Conservation (phyloP, 2,797 vertebrate species). For the Mastacembelus armatus region DNA sequence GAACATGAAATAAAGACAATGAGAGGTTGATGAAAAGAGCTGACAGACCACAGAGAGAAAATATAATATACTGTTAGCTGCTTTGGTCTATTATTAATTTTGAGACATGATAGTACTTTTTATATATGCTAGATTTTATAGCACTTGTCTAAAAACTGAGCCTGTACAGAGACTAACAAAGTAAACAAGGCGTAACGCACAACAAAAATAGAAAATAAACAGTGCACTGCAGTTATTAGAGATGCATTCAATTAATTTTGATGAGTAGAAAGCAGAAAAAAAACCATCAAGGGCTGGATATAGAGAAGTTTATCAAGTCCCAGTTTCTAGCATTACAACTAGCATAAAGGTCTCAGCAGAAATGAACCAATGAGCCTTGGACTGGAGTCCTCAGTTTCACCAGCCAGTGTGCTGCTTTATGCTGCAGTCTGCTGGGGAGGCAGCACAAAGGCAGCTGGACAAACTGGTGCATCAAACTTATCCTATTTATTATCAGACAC, state of each 20-base stretch:
- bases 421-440: too few species aligned
- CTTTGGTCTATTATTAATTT: neutral
- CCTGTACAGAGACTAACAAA: neutral
- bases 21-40: constrained; percentile 8
- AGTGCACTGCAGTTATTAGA: too few species aligned
- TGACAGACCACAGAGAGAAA: constrained; percentile 19
- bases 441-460: too few species aligned
- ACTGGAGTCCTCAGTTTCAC: neutral
- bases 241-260: neutral
- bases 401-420: too few species aligned
- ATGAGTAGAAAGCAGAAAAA: neutral
- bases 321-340: neutral
- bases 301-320: neutral
- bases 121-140: neutral
- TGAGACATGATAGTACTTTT: neutral
- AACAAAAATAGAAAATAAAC: neutral
- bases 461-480: too few species aligned
- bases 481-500: too few species aligned
- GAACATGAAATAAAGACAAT: neutral
- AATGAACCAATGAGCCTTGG: neutral
- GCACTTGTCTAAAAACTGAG: neutral
- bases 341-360: constrained; percentile 1
- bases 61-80: neutral
- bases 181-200: neutral
- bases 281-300: neutral